These are phyloP conservation scores for Drosophila sucinea DNA, from an alignment of 1,140 invertebrate genomes.

Conservation along the genomic window DNA sequence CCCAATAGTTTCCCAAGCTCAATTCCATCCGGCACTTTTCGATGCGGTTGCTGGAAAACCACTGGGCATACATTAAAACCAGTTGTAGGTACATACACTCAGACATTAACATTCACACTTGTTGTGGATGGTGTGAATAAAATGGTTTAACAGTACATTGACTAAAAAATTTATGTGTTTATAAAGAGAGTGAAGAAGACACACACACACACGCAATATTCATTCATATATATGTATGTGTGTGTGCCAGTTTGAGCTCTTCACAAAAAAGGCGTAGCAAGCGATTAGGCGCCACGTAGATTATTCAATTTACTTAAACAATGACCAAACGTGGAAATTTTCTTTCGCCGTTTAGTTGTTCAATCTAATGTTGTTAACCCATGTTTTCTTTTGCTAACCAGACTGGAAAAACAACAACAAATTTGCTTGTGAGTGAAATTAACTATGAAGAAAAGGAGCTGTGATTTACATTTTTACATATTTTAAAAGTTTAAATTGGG, in stretches of 20 bases:
- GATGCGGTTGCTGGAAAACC: conserved; percentile 30
- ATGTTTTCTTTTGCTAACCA: background rate
- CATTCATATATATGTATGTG: background rate
- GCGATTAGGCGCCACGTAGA: conserved; percentile 49
- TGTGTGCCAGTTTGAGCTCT: background rate
- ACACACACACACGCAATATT: background rate
- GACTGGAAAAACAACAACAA: background rate
- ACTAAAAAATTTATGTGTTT: conserved; percentile 67
- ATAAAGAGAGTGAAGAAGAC: conserved; percentile 42
- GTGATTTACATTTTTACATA: no score
- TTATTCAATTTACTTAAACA: conserved; percentile 62
- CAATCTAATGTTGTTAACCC: background rate
- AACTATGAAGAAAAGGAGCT: background rate
- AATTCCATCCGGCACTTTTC: conserved; percentile 1
- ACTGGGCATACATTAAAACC: conserved; percentile 1
- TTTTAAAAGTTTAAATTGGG: no score
- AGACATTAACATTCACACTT: conserved; percentile 58
- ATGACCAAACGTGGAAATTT: conserved; percentile 27
- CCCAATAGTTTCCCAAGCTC: conserved; percentile 38
- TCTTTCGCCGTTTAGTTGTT: background rate
- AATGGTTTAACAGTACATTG: conserved; percentile 78
- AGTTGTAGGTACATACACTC: conserved; percentile 25
- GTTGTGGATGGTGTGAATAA: conserved; percentile 51
- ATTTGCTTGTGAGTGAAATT: background rate
- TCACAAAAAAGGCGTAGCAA: conserved; percentile 25